Evolutionary conservation across 2,888 invertebrate species (phyloP).

Genomic region (Palloptera scutellata): DNA sequence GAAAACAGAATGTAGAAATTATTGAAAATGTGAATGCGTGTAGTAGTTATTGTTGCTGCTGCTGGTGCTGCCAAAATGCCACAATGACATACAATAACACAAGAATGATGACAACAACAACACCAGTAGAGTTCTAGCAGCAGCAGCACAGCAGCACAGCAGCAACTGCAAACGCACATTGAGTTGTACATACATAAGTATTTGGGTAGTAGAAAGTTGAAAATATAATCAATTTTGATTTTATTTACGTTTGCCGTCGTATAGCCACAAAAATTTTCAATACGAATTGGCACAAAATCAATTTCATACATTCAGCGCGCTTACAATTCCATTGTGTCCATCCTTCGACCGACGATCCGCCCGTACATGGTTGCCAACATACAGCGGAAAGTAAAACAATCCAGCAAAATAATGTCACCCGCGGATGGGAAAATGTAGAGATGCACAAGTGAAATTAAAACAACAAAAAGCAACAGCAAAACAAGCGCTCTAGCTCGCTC

Average conservation of each 20-base stretch:
- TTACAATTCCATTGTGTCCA: slow-evolving; percentile 4
- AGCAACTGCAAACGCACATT: not conserved
- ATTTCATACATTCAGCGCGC: slow-evolving; percentile 24
- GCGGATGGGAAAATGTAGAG: not conserved
- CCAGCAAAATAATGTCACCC: not conserved
- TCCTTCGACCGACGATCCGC: not conserved
- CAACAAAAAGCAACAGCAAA: not conserved
- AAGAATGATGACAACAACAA: not conserved
- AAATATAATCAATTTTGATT: slow-evolving; percentile 37
- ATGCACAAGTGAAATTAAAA: not conserved
- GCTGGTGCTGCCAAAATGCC: not conserved
- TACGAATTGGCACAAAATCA: slow-evolving; percentile 34
- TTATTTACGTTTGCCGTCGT: slow-evolving; percentile 18
- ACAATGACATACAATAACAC: not conserved
- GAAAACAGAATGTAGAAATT: no score
- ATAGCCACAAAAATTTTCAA: slow-evolving; percentile 25
- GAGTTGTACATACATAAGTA: not conserved
- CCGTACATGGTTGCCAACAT: not conserved
- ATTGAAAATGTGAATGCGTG: no score
- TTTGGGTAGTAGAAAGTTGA: slow-evolving; percentile 1
- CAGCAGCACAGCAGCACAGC: slow-evolving; percentile 9
- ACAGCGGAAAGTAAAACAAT: not conserved
- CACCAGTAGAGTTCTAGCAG: not conserved
- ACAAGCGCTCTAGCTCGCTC: no score
- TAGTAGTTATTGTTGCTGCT: no score